Base-by-base conservation (phyloP, 2,888 invertebrate genomes). In the Dynastes grantii region DNA sequence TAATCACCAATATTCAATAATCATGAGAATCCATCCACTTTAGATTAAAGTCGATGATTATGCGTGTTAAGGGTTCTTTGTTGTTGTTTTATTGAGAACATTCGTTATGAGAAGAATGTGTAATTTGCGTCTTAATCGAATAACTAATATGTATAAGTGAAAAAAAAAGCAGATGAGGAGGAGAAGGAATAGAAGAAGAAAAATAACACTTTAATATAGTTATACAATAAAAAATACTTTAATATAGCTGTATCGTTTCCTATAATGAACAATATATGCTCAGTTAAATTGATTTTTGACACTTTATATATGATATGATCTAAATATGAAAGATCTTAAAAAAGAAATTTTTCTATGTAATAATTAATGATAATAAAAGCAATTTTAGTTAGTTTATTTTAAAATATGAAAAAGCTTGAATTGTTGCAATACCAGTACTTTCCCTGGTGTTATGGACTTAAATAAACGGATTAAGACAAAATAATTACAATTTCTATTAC, bases 211-310 rank as follows among this genome's bases (percentile, higher is more conserved):
- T 45, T 45, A 45, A 45, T 45, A 45, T 45, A 45, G 45, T 45
- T 45, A 45, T 45, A 45, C 11, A 45, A 45, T 45, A 82, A 82
- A 84, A 83, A 84, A 85, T 84, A n/a, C 22, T 85, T 85, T 85
- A 81, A 81, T 81, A 82, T 84, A 84, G 84, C 80, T 79, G 83
- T 86, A 85, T 82, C 78, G 82, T 81, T 77, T 77, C 67, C 40
- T 77, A 81, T 65, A 61, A 45, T 61, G 27, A 75, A 75, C 40
- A 82, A 83, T 84, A 83, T 84, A 85, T 86, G 84, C 85, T 85
- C 86, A 85, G 85, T 85, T 86, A 85, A 85, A 86, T 85, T 84
- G 79, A 80, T 82, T 83, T 45, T 79, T 83, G 82, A 84, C 83
- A 83, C 77, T 29, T 77, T 65, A 58, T 75, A 61, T 45, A 45